Evolutionary conservation across 1,140 invertebrate genomes (phyloP).

Genomic region (Ericerus pela): DNA sequence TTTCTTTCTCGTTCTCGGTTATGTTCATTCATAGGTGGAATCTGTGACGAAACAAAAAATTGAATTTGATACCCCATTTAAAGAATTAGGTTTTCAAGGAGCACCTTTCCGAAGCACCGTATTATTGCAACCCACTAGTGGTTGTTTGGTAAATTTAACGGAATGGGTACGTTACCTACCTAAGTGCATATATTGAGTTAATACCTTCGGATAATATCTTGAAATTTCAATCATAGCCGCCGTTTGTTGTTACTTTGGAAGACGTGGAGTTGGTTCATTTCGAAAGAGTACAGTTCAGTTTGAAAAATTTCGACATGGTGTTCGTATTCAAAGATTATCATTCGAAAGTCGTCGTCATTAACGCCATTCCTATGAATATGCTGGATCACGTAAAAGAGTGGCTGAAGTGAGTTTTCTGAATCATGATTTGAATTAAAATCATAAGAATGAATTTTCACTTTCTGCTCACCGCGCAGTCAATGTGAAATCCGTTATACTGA

Average conservation of each 20-base stretch:
- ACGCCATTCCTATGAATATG: constrained; percentile 96
- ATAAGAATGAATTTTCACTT: constrained; percentile 19
- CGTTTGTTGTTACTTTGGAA: constrained; percentile 94
- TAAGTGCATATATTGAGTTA: constrained; percentile 1
- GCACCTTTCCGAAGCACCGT: constrained; percentile 95
- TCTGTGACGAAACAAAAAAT: constrained; percentile 90
- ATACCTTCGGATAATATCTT: not conserved
- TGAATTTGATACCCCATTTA: constrained; percentile 97
- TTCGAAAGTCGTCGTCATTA: constrained; percentile 87
- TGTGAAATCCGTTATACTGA: constrained; percentile 96
- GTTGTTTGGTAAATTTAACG: constrained; percentile 89
- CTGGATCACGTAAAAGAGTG: constrained; percentile 98
- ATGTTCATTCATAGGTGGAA: constrained; percentile 51
- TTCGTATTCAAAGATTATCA: constrained; percentile 98
- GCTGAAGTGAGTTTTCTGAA: constrained; percentile 62
- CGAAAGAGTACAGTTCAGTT: constrained; percentile 93
- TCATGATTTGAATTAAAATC: constrained; percentile 5
- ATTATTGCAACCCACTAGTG: constrained; percentile 89
- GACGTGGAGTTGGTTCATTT: constrained; percentile 98
- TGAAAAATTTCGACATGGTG: constrained; percentile 99
- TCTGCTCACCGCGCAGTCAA: constrained; percentile 43
- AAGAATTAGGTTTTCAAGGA: constrained; percentile 93
- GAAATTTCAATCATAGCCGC: constrained; percentile 54
- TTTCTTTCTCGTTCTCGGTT: not conserved
- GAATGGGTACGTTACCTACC: constrained; percentile 60